Conservation (phyloP, 2,113 vertebrate species). For the Platichthys flesus region DNA sequence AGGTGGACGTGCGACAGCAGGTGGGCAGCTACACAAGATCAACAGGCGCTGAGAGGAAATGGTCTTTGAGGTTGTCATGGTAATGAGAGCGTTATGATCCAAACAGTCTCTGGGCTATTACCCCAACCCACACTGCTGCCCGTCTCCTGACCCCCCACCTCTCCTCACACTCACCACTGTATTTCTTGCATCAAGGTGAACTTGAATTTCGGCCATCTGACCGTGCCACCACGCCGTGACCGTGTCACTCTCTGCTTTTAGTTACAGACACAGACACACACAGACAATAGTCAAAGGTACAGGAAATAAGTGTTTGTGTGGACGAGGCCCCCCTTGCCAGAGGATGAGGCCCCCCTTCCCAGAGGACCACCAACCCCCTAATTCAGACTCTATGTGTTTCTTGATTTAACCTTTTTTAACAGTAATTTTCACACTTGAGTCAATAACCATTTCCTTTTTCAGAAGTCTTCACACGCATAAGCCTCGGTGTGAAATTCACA, state of each 20-base stretch:
- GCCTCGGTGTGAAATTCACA: not conserved
- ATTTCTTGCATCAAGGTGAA: conserved; percentile 48
- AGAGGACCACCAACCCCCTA: conserved; percentile 26
- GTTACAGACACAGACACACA: conserved; percentile 28
- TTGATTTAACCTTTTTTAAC: conserved; percentile 19
- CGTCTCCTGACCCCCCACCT: conserved; percentile 26
- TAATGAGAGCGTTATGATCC: conserved; percentile 62
- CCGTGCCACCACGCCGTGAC: conserved; percentile 34
- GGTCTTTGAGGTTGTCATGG: conserved; percentile 70
- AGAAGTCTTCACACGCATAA: not conserved
- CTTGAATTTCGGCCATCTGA: conserved; percentile 48
- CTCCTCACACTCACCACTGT: conserved; percentile 35
- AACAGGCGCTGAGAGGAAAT: conserved; percentile 67
- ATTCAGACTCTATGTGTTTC: conserved; percentile 43
- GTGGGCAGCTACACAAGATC: conserved; percentile 67
- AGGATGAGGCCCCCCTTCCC: conserved; percentile 78
- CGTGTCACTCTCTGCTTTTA: conserved; percentile 14
- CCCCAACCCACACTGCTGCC: conserved; percentile 31
- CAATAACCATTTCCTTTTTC: not conserved
- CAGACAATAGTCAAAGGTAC: conserved; percentile 65
- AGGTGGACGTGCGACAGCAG: conserved; percentile 61
- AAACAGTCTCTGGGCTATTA: conserved; percentile 70
- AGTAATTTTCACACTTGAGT: not conserved
- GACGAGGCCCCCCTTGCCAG: conserved; percentile 83
- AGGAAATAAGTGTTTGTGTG: conserved; percentile 87